Conservation (phyloP, 2,888 invertebrate genomes). For the Cantharis flavilabris region DNA sequence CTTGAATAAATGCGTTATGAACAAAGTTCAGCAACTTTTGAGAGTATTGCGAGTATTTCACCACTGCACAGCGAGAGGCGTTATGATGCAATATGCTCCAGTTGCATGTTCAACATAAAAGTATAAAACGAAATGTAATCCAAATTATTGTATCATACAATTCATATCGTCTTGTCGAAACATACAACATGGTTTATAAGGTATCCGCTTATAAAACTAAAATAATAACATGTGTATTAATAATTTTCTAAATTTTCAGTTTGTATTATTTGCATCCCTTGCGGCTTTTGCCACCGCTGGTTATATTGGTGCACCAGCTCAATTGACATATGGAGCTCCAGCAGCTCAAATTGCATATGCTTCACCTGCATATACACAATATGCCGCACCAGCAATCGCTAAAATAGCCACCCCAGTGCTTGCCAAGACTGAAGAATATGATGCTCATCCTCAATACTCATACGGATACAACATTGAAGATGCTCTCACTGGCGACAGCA, state of each 20-base stretch:
- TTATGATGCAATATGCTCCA: not conserved
- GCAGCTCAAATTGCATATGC: constrained; percentile 10
- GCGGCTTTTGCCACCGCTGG: constrained; percentile 35
- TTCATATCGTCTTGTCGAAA: not conserved
- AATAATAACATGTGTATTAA: constrained; percentile 25
- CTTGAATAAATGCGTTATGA: not conserved
- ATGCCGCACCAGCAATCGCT: constrained; percentile 33
- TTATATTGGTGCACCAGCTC: constrained; percentile 27
- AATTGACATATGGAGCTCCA: constrained; percentile 31
- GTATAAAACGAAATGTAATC: constrained; percentile 9
- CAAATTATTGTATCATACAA: constrained; percentile 5
- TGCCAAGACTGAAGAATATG: constrained; percentile 51
- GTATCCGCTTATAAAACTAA: not conserved
- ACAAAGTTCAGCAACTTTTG: not conserved
- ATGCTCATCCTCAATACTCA: constrained; percentile 62
- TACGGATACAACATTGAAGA: constrained; percentile 63
- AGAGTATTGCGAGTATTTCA: not conserved
- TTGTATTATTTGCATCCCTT: constrained; percentile 30
- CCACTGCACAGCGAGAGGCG: not conserved
- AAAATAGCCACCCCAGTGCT: constrained; percentile 30
- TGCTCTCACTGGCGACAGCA: constrained; percentile 59
- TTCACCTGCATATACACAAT: constrained; percentile 32
- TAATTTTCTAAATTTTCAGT: constrained; percentile 20
- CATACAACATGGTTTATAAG: constrained; percentile 23
- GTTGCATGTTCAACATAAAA: not conserved